Base-by-base conservation (phyloP, 2,888 invertebrate genomes). In the Diachrysia chrysitis region DNA sequence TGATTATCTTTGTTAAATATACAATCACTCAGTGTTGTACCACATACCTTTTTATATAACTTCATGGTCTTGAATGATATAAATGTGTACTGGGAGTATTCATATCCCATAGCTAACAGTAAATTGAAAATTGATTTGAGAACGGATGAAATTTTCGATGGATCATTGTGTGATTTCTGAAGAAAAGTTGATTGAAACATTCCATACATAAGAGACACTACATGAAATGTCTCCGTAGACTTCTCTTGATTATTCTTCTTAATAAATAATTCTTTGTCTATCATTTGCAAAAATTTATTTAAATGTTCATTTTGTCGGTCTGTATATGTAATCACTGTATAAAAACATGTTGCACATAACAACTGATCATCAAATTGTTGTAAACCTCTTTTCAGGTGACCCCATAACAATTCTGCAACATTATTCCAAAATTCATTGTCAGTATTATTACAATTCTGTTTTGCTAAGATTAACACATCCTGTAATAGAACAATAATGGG, bases 51-150 rank as follows among this genome's bases (percentile, higher is more conserved):
- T 67, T 92, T 90, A 60, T 95, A 90, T 81, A 94, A 86, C 54
- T 90, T 88, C 12, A 96, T 86, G 65, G 93, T 92, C 88, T 96
- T 96, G 63, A 96, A 96, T 51, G 92, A 90, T 57, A 96, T 89
- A 73, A 94, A 96, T 71, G 96, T 95, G 75, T 93, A 91, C 80
- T 90, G 91, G n/a, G 96, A 95, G 78, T 96, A 96, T 71, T 92
- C 86, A 93, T 93, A 92, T 84, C 94, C 89, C 92, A 92, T 84
- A 56, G 81, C 17, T 70, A 88, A 71, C 76, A 91, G 75, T 82
- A 92, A 76, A 82, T 88, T 66, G 87, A 95, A 82, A 70, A 87
- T 74, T 60, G 73, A 66, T 66, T 83, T 71, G 72, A 95, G 78
- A 78, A 91, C 67, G 32, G 71, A 60, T 19, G 60, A 46, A 46